Base-by-base conservation (phyloP, 2,113 vertebrate genomes). In the Dolichotis patagonum region DNA sequence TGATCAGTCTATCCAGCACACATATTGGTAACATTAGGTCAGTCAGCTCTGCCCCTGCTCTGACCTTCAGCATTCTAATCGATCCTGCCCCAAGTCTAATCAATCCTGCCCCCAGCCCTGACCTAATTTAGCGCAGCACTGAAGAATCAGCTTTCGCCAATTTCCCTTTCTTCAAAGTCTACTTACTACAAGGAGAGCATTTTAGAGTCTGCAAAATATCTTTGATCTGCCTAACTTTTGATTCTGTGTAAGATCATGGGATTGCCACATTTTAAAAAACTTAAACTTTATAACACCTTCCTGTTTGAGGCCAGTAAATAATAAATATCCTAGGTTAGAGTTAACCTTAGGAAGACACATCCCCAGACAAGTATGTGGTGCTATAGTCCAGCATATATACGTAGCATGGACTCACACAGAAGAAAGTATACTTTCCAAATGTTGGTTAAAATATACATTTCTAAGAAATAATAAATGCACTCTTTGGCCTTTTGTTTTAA, bases 401-500 rank as follows among this genome's bases (percentile, higher is more conserved):
- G 41, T 90, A 43, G 63, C 19, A 41, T 81, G 52, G 63, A 85
- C 14, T 94, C 88, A 46, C 88, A 46, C 12, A 94, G 41, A 1
- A 88, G 93, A 96, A 94, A 7, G 54, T 77, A 38, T 0, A 92
- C n/a, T 94, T 94, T 67, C 85, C 83, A 90, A 89, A 56, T 85
- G 78, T 43, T 62, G 52, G 14, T 63, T 86, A 77, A 91, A 84
- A 52, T 75, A 16, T 96, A 91, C 41, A 96, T 9, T 75, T 88
- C 56, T n/a, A 91, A 83, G 41, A 91, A 91, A 65, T 81, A 69
- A 63, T 43, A 49, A 49, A 54, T 26, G 17, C 22, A 35, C 0
- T 16, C 3, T 71, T 91, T 3, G 67, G 3, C 38, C 35, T 58
- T 32, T 54, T 82, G 11, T 81, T 75, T 90, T 65, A 32, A 56